Percentiles rank a stretch among this genome's conserved stretches.
Evolutionary conservation across 2,113 vertebrate genomes (phyloP).

Genomic region (Marmota flaviventris): DNA sequence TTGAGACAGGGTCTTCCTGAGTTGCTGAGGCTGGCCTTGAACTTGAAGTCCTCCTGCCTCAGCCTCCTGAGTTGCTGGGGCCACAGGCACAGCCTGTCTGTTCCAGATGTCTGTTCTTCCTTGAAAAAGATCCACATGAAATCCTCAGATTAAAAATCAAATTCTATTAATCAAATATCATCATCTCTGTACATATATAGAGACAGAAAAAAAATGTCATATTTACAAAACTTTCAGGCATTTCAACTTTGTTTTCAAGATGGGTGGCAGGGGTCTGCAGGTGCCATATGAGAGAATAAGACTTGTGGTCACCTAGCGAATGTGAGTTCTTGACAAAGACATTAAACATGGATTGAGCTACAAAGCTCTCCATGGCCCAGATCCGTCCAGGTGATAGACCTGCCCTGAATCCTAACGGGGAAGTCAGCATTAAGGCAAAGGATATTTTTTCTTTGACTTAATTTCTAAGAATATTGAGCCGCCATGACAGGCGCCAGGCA

Average conservation of each 20-base stretch:
- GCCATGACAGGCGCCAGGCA: neutral
- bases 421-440: no score
- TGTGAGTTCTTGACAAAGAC: neutral
- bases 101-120: neutral
- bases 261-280: fast-evolving
- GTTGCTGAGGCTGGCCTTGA: no score
- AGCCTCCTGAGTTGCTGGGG: no score
- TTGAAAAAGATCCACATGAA: neutral
- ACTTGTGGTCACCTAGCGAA: neutral
- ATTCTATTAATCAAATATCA: neutral
- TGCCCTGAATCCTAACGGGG: fast-evolving
- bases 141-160: neutral
- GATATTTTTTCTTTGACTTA: fast-evolving
- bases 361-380: fast-evolving
- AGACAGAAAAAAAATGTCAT: neutral
- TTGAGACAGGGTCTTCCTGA: no score
- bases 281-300: fast-evolving
- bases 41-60: no score
- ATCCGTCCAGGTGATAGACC: fast-evolving
- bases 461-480: neutral
- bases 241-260: fast-evolving
- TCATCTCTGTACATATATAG: fast-evolving
- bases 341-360: neutral
- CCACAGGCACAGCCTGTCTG: no score
- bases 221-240: neutral